Base-by-base conservation (phyloP, 2,888 invertebrate genomes). In the Ectropis crepuscularia region DNA sequence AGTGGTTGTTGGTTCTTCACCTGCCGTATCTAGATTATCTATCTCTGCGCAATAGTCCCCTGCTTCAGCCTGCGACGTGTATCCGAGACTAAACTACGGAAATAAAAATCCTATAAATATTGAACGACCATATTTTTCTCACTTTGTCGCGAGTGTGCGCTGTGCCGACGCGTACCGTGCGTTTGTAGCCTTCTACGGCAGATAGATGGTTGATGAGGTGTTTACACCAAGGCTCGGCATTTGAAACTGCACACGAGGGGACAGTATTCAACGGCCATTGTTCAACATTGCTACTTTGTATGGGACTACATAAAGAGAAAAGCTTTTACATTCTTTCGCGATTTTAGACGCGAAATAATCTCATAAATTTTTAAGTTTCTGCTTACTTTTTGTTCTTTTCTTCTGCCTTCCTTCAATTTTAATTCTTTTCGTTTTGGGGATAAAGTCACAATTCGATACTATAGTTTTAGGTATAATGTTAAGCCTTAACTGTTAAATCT, bases 81-180 rank as follows among this genome's bases (percentile, higher is more conserved):
- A 85, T 83, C 81, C 84, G 82, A 82, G 81, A 81, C 88, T 89
- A 89, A 90, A 89, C 88, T 87, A 90, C 86, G 86, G 85, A 89
- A 88, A 90, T 90, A 90, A 90, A 90, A 90, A 84, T 87, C 85
- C 88, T 89, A 90, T 92, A 92, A 91, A 92, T 92, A 92, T 92
- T 91, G 89, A 91, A 88, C 87, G 85, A 90, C 86, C 83, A 90
- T 90, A 91, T 90, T 90, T 91, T 92, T 90, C 90, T 90, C 89
- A 90, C 91, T 91, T 91, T 90, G 91, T 90, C 89, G 89, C 81
- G 79, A 78, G 80, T 79, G 80, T 81, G 77, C 80, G 77, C 77
- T 80, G 76, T 78, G 82, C 83, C 78, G 46, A 45, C 45, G 45
- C 16, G 16, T 28, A 28, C 16, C 51, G 78, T 78, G 80, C 79